These are phyloP conservation scores for Poecilobothrus nobilitatus DNA, from an alignment of 2,888 invertebrate species.

Conservation along the genomic window DNA sequence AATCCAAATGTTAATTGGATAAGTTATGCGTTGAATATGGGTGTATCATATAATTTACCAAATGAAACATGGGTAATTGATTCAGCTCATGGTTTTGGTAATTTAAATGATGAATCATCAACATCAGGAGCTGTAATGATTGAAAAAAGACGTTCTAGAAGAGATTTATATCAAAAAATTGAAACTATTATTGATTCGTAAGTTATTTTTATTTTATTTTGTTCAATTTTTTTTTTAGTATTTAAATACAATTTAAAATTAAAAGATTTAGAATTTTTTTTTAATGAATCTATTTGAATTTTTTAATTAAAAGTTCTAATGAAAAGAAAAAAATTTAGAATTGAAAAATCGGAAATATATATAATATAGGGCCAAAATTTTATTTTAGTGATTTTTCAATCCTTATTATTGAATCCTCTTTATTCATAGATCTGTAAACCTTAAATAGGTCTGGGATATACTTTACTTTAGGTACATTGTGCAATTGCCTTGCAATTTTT, in stretches of 20 bases:
- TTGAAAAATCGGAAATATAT: too few relatives aligned
- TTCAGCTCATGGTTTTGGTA: constrained; percentile 33
- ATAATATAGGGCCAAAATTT: too few relatives aligned
- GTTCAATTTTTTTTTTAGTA: not conserved
- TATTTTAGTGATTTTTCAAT: too few relatives aligned
- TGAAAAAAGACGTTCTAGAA: constrained; percentile 49
- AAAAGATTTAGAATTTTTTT: too few relatives aligned
- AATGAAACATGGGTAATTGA: constrained; percentile 49
- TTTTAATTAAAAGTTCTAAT: too few relatives aligned
- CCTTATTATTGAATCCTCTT: too few relatives aligned
- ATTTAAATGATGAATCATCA: constrained; percentile 16
- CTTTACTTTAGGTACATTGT: too few relatives aligned
- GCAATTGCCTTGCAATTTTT: too few relatives aligned
- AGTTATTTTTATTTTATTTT: constrained; percentile 24
- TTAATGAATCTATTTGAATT: too few relatives aligned
- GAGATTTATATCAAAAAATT: constrained; percentile 60
- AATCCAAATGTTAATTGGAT: constrained; percentile 52
- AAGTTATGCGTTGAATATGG: constrained; percentile 57
- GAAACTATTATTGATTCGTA: constrained; percentile 63
- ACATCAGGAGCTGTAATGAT: constrained; percentile 26
- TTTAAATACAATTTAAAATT: not conserved
- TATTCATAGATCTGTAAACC: too few relatives aligned
- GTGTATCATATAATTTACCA: constrained; percentile 56
- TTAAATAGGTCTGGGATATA: too few relatives aligned
- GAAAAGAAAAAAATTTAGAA: too few relatives aligned